Percentiles rank a stretch among this genome's conserved stretches.
Conservation (phyloP, 2,888 invertebrate genomes). For the Limnephilus rhombicus region DNA sequence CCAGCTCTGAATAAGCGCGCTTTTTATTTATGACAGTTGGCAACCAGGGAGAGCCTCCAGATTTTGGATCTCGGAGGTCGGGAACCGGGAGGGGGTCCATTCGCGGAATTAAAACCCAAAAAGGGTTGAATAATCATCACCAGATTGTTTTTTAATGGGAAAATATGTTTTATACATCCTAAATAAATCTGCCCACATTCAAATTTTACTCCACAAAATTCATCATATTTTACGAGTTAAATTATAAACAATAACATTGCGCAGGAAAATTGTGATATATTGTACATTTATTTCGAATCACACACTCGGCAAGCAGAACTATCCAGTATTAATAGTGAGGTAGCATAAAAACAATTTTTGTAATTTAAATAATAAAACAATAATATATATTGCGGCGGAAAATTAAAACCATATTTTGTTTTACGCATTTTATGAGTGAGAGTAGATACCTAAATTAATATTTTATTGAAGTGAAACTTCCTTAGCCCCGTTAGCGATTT, state of each 20-base stretch:
- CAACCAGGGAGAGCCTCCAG: conserved; percentile 49
- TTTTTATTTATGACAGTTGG: conserved; percentile 62
- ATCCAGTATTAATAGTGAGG: background rate
- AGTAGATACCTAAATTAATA: too few relatives aligned
- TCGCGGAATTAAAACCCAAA: conserved; percentile 33
- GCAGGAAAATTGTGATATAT: background rate
- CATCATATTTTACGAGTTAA: background rate
- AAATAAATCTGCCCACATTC: conserved; percentile 8
- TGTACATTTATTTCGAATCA: background rate
- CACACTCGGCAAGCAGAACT: background rate
- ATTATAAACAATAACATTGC: background rate
- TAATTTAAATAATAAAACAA: background rate
- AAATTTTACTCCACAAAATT: background rate
- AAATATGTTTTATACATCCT: conserved; percentile 13
- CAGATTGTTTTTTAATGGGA: conserved; percentile 38
- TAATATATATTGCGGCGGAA: background rate
- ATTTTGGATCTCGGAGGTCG: background rate
- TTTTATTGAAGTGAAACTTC: too few relatives aligned
- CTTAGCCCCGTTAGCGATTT: too few relatives aligned
- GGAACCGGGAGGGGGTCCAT: conserved; percentile 3
- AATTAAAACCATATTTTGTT: background rate
- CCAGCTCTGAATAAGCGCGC: conserved; percentile 48
- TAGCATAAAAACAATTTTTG: background rate
- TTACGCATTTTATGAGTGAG: background rate
- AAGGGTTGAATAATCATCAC: conserved; percentile 38